Base-by-base conservation (phyloP, 2,797 vertebrate species). In the Tadarida brasiliensis region DNA sequence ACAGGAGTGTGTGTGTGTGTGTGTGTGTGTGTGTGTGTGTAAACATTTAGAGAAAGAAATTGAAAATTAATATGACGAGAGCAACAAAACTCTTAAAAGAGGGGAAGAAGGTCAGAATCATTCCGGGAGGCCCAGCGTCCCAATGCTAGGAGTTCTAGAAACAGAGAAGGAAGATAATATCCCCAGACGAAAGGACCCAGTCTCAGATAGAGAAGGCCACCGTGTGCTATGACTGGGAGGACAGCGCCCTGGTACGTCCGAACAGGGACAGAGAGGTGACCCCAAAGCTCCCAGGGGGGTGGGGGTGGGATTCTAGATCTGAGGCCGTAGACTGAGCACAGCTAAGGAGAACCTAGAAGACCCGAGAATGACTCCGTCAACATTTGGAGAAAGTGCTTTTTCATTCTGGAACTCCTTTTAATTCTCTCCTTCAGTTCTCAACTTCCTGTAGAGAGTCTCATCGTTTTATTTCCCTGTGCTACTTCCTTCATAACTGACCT, bases 181-280 rank as follows among this genome's bases (percentile, higher is more conserved):
- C 26, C 8, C 76, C 7, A 47, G 3, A 20, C 4, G 19, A 6
- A 51, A 74, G 68, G 28, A 4, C 22, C 2, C 6, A 0, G 1
- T 15, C 78, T 14, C 12, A 30, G 39, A 7, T 7, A 2, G 57
- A 30, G 39, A 33, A 4, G 54, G 17, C 12, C 17, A 12, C 33
- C 33, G 1, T 0, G 2, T 0, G 5, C 0, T 0, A 11, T 0
- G 47, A 9, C 14, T 6, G 30, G 30, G 24, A 22, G 59, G 51
- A 26, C 12, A 14, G 47, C 5, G 2, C 22, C 33, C 11, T 9
- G 17, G 54, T 47, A n/a, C 1, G 9, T 22, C n/a, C 6, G 68
- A 11, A 3, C 1, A 7, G 59, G 30, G 39, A 44, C 39, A 44
- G 5, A 10, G 47, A 12, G 35, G 16, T 33, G 71, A 7, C 3